Evolutionary conservation across 2,888 invertebrate genomes (phyloP), one percentile per base, ranked within the genome.

Genomic region (Physocephala rufipes): DNA sequence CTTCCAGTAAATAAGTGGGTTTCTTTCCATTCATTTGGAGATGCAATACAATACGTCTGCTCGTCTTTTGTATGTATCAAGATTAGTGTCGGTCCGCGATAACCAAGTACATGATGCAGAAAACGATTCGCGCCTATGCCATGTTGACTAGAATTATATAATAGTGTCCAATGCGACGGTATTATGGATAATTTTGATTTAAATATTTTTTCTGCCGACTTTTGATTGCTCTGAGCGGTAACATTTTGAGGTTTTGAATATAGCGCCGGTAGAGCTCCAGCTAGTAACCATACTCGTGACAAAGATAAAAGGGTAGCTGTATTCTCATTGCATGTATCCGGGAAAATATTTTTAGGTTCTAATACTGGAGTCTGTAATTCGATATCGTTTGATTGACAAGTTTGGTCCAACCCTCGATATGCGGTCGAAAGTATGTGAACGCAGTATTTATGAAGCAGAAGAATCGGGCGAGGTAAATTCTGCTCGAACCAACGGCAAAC

Each of bases 71-170:
- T 89, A 72, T 89, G 87, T n/a, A 91, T 76, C 72, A 92, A 82
- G 73, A 90, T 87, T 71, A 92, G 80, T 0, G 91, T 91, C 0
- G 92, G 91, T 0, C 92, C 92, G 67, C 90, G 81, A 75, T 86
- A 86, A 5, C 86, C 86, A 24, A 95, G 88, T 4, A 96, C 93
- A 87, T 96, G 96, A 82, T 95, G 94, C 78, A 94, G 87, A 86
- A 96, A 96, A 77, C 95, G 89, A 87, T 96, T 96, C 70, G 92
- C 90, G 30, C 95, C 96, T n/a, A 93, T 87, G 0, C 96, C 97
- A 86, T 95, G 94, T 73, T 93, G 91, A 78, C 91, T 90, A 70
- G 95, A 93, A 80, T 92, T 91, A 87, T 96, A 97, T 67, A 97
- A 87, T 73, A 93, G 88, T 67, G 91, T 90, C 96, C 96, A 97